Conservation (phyloP, 2,888 invertebrate genomes). For the Drosophila diplacantha region DNA sequence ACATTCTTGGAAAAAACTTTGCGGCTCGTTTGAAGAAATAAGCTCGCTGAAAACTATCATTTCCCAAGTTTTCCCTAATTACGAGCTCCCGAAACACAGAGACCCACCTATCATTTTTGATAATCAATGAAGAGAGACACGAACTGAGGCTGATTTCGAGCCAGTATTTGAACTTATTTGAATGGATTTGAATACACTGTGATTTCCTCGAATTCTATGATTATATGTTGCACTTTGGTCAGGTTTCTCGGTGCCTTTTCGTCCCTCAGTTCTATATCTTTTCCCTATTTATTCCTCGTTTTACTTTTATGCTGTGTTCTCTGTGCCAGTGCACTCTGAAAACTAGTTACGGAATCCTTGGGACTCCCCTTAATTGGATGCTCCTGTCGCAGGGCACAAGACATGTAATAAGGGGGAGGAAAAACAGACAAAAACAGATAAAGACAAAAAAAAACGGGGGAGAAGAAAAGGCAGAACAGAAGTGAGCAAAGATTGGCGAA, state of each 20-base stretch:
- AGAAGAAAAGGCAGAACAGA: background rate
- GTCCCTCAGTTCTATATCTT: background rate
- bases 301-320: background rate
- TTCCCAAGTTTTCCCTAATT: too few relatives aligned
- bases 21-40: background rate
- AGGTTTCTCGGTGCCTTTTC: too few relatives aligned
- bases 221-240: too few relatives aligned
- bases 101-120: too few relatives aligned
- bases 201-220: background rate
- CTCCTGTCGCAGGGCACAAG: constrained; percentile 13
- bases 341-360: constrained; percentile 18
- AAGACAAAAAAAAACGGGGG: background rate
- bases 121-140: background rate
- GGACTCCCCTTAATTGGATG: constrained; percentile 37
- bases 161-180: background rate
- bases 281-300: background rate
- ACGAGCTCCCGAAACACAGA: background rate
- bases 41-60: background rate
- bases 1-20: too few relatives aligned
- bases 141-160: too few relatives aligned
- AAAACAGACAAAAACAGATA: constrained; percentile 2
- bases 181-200: background rate
- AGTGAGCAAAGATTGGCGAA: constrained; percentile 27
- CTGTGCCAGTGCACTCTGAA: background rate
- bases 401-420: constrained; percentile 20